Percentiles rank a stretch among this genome's conserved stretches.
These are phyloP conservation scores for Smutsia gigantea DNA, from an alignment of 2,797 vertebrate genomes.

Conservation along the genomic window DNA sequence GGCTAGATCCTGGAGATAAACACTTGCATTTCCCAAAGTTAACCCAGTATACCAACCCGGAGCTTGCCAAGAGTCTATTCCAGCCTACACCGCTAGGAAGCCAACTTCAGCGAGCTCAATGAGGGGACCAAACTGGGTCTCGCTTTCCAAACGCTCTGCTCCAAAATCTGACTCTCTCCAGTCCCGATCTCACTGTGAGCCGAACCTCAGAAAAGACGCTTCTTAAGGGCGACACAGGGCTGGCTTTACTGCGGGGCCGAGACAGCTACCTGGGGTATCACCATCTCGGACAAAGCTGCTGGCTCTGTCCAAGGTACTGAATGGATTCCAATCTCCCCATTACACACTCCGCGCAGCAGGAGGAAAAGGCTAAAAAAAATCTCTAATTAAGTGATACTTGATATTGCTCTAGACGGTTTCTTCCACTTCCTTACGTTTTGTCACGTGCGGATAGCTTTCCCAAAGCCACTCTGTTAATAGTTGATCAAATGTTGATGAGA, in stretches of 20 bases:
- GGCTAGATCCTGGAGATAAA: conserved; percentile 96
- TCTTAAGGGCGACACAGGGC: conserved; percentile 79
- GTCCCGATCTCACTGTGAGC: conserved; percentile 75
- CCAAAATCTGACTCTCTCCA: conserved; percentile 75
- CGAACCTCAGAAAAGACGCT: conserved; percentile 78
- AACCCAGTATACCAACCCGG: conserved; percentile 91
- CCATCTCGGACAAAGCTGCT: conserved; percentile 88
- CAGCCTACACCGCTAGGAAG: conserved; percentile 90
- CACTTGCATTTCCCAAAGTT: conserved; percentile 98
- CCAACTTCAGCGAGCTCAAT: conserved; percentile 92
- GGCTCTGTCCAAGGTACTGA: conserved; percentile 98
- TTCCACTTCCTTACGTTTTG: conserved; percentile 90
- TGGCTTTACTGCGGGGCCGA: conserved; percentile 65
- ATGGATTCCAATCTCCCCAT: conserved; percentile 60
- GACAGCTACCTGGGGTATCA: conserved; percentile 85
- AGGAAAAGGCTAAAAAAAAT: conserved; percentile 88
- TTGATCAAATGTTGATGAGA: conserved; percentile 94
- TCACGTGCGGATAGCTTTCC: conserved; percentile 93
- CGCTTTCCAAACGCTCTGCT: conserved; percentile 83
- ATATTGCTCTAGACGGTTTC: conserved; percentile 88
- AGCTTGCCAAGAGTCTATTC: conserved; percentile 89
- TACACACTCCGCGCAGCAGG: conserved; percentile 65
- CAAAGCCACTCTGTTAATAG: conserved; percentile 94
- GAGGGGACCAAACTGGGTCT: conserved; percentile 89
- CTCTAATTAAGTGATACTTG: conserved; percentile 93